phyloP scores from a whole-genome alignment of 2,797 vertebrate species.

The Poeciliopsis paucimaculata region DNA sequence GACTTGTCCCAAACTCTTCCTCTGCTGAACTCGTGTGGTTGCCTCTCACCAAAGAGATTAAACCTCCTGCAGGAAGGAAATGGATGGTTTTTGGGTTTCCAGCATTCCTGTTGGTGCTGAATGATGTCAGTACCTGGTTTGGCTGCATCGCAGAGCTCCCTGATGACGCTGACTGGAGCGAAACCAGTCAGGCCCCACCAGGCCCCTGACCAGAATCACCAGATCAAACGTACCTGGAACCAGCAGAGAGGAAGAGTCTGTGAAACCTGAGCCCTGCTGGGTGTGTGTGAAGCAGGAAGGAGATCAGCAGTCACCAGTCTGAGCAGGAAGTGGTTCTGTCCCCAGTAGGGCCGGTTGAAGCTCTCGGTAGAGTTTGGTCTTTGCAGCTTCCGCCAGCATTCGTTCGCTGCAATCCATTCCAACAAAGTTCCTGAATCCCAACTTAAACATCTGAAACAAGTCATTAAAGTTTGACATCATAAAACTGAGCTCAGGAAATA shows the following conservation, averaged over 20 bases:
- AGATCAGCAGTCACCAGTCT: conserved; percentile 8
- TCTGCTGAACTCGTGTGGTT: not conserved
- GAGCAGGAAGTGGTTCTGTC: conserved; percentile 35
- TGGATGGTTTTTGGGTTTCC: not conserved
- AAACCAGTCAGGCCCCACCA: too few relatives aligned
- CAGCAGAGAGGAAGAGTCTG: not conserved
- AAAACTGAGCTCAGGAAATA: not conserved
- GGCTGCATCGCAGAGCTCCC: conserved; percentile 29
- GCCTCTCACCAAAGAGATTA: conserved; percentile 21
- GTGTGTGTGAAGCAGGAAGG: not conserved
- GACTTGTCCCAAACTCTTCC: not conserved
- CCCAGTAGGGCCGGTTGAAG: conserved; percentile 45
- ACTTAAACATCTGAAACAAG: conserved; percentile 29
- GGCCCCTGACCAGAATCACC: conserved; percentile 6
- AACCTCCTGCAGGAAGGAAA: conserved; percentile 30
- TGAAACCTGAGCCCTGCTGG: not conserved
- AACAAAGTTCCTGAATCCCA: conserved; percentile 51
- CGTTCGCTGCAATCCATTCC: conserved; percentile 47
- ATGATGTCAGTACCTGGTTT: conserved; percentile 33
- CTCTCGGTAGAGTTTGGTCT: conserved; percentile 23
- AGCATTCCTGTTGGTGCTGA: not conserved
- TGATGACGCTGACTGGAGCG: conserved; percentile 27
- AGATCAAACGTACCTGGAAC: conserved; percentile 30
- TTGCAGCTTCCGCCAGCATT: conserved; percentile 33
- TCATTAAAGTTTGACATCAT: not conserved